Conservation (phyloP, 2,113 vertebrate species). For the Cyanoderma ruficeps region DNA sequence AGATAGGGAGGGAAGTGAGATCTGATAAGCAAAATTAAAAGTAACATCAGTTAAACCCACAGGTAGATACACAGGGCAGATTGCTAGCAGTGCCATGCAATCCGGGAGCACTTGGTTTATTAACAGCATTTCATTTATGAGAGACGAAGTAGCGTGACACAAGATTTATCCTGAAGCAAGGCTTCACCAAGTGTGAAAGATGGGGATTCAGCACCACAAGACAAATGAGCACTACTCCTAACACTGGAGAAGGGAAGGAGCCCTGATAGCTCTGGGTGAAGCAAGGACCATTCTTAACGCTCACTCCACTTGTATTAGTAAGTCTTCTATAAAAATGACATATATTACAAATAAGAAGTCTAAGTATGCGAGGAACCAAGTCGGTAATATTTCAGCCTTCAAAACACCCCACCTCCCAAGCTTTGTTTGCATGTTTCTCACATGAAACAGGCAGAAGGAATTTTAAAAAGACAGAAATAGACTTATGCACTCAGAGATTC, state of each 20-base stretch:
- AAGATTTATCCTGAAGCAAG: constrained; percentile 17
- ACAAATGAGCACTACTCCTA: not conserved
- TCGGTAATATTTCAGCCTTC: not conserved
- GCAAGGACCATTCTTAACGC: not conserved
- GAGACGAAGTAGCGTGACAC: not conserved
- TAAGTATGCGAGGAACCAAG: not conserved
- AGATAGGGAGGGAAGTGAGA: not conserved
- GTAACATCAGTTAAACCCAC: not conserved
- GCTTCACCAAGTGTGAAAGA: constrained; percentile 1
- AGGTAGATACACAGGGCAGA: not conserved
- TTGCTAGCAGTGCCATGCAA: not conserved
- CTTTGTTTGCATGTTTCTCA: not conserved
- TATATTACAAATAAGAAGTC: not conserved
- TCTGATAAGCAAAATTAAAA: constrained; percentile 51
- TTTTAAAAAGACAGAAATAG: not conserved
- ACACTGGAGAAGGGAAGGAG: not conserved
- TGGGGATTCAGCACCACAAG: not conserved
- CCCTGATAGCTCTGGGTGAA: not conserved
- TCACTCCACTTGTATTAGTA: not conserved
- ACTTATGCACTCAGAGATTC: not conserved
- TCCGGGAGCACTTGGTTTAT: constrained; percentile 5
- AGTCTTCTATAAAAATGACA: not conserved
- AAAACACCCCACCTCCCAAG: not conserved
- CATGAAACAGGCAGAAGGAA: not conserved
- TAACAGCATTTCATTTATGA: constrained; percentile 13